Conservation (phyloP, 2,888 invertebrate genomes). For the Piscicola geometra region DNA sequence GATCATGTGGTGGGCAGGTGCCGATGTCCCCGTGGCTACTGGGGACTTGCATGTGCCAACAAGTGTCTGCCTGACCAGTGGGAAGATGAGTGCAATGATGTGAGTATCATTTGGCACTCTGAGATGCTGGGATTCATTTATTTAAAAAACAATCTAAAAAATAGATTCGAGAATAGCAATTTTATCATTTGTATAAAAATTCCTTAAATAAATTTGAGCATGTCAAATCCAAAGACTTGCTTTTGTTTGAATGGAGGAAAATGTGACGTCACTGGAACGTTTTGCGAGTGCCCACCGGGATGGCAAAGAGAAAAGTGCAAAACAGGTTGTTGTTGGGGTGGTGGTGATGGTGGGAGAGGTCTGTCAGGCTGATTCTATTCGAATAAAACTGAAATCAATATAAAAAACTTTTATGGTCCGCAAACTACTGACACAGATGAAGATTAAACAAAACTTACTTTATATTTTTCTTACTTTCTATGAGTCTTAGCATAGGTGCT, state of each 20-base stretch:
- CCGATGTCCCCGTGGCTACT: conserved; percentile 57
- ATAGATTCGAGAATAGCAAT: neutral
- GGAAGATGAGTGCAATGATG: conserved; percentile 37
- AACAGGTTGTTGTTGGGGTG: too few species aligned
- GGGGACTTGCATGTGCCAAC: conserved; percentile 48
- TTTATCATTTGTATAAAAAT: neutral
- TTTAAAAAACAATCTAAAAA: neutral
- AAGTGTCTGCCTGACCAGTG: conserved; percentile 48
- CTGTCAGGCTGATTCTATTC: too few species aligned
- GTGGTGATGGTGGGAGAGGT: too few species aligned
- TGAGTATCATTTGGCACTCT: neutral
- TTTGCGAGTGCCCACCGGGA: conserved; percentile 54
- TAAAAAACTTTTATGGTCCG: too few species aligned
- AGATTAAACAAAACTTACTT: too few species aligned
- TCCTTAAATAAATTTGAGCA: neutral
- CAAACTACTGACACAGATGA: too few species aligned
- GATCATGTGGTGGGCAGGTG: conserved; percentile 69
- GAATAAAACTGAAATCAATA: too few species aligned
- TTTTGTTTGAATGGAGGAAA: conserved; percentile 51
- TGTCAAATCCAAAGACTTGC: conserved; percentile 30
- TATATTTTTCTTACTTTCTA: too few species aligned
- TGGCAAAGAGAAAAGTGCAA: conserved; percentile 55
- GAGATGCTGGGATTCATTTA: neutral
- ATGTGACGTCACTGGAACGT: conserved; percentile 51
- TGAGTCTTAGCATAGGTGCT: too few species aligned